Evolutionary conservation across 2,797 vertebrate species (phyloP), one percentile per base, ranked within the genome.

Genomic region (Schizopygopsis pylzovi): DNA sequence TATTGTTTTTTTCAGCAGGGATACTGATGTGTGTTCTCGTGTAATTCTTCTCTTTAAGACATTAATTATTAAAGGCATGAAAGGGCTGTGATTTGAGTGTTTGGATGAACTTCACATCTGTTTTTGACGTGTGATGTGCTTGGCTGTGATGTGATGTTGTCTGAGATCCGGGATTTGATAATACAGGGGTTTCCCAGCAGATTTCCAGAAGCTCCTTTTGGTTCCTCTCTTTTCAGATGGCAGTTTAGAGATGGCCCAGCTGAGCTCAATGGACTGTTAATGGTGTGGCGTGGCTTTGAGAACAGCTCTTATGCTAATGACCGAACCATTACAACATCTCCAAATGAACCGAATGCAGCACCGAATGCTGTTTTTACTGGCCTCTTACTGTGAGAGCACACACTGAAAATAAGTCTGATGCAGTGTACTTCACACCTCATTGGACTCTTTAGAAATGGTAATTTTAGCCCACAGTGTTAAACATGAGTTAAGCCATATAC

Each of bases 221-320:
- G 89, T 49, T 87, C 41, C 10, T 79, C 33, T 82, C 84, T 67
- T 80, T 86, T 85, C 75, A 87, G 83, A 82, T 81, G 68, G 70
- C 25, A 43, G 59, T 79, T 83, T 86, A 86, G 70, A 86, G 59
- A 81, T 85, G 68, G 83, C 75, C 89, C 78, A 87, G 85, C 75
- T 78, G 87, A 89, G 68, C 79, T 77, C 65, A 83, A 52, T 83
- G 84, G 90, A 88, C 85, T 87, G 87, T 90, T 89, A 93, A 92
- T 86, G 75, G 70, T 81, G 79, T 72, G 70, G 49, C 83, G 54
- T 85, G 59, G 71, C 71, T 83, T 86, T 61, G 79, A 63, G 68
- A 81, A 76, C 75, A 83, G 82, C 85, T 89, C 81, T 89, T 87
- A 93, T 94, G 94, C 88, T 92, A 94, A 95, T 93, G 65, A 85